phyloP scores from a whole-genome alignment of 2,113 vertebrate species.

The Oceanodroma tethys region DNA sequence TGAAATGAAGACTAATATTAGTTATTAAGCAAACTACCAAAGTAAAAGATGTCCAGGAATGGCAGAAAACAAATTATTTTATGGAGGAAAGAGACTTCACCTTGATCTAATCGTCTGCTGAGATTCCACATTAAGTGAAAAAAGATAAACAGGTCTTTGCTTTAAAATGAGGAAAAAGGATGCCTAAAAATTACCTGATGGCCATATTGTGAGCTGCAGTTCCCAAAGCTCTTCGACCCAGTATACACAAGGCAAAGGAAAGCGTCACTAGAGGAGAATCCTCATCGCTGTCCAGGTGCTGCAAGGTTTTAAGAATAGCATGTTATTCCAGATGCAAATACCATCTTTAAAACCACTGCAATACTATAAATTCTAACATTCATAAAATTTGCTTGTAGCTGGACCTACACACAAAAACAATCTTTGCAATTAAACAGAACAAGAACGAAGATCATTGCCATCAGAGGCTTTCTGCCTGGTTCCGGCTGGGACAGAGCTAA shows the following conservation, averaged over 20 bases:
- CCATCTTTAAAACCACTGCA: background rate
- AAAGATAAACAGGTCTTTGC: background rate
- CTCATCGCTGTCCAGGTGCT: constrained; percentile 89
- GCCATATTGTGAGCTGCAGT: constrained; percentile 93
- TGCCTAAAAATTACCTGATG: constrained; percentile 82
- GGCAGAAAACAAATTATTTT: background rate
- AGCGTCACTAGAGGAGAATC: constrained; percentile 92
- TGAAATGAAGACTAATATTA: background rate
- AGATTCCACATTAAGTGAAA: background rate
- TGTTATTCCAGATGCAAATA: background rate
- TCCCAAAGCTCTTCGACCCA: constrained; percentile 91
- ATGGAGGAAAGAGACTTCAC: background rate
- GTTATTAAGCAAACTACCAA: background rate
- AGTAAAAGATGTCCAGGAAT: background rate
- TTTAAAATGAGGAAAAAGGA: background rate
- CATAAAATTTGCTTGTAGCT: background rate
- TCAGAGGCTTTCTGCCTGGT: background rate
- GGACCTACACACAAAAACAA: background rate
- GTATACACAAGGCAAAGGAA: constrained; percentile 90
- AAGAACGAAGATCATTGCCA: background rate
- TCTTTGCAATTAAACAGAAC: background rate
- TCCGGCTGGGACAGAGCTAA: too few species aligned
- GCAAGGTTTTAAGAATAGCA: constrained; percentile 22
- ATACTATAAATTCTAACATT: background rate
- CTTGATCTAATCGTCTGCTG: background rate